Evolutionary conservation across 2,113 vertebrate genomes (phyloP), one percentile per base, ranked within the genome.

Genomic region (Oncorhynchus nerka): DNA sequence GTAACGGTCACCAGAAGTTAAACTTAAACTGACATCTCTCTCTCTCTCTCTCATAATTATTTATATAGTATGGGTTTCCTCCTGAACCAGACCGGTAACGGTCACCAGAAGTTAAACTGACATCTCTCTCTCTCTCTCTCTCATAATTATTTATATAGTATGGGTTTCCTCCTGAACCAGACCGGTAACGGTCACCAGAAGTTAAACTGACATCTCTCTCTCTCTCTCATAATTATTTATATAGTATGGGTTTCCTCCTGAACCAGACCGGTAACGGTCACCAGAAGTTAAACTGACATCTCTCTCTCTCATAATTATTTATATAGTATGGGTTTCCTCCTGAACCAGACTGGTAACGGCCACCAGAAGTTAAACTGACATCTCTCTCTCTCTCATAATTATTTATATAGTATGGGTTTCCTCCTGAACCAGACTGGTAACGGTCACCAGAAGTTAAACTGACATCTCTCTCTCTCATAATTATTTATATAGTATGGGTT

Each of bases 101-200:
- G 97, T 67, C 97, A 98, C 89, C 91, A 16, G 49, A 51, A 11
- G 15, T 4, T 15, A 51, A 22, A 12, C 59, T 62, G 19, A 62
- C 11, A 1, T 22, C n/a, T 22, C 15, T 57, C 51, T 19, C 15
- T 8, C 57, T 61, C 3, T 8, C 20, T 8, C 59, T n/a, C 59
- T 71, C 20, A 48, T 79, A 12, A 81, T 15, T 74, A 16, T 82
- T 12, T 67, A 51, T 81, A 79, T 78, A 98, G 98, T 94, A 99
- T 99, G 98, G 97, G 98, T 13, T 96, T 99, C 91, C 88, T 98
- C 79, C 93, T 99, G 87, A 98, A 97, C 83, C 98, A 99, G 0
- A 94, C 93, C 0, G 95, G 97, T 67, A 94, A 93, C 0, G 95
- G 97, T 67, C 97, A 98, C 89, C 91, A 16, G 49, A 51, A 11